Base-by-base conservation (phyloP, 2,797 vertebrate species). In the Emydoidea blandingii region DNA sequence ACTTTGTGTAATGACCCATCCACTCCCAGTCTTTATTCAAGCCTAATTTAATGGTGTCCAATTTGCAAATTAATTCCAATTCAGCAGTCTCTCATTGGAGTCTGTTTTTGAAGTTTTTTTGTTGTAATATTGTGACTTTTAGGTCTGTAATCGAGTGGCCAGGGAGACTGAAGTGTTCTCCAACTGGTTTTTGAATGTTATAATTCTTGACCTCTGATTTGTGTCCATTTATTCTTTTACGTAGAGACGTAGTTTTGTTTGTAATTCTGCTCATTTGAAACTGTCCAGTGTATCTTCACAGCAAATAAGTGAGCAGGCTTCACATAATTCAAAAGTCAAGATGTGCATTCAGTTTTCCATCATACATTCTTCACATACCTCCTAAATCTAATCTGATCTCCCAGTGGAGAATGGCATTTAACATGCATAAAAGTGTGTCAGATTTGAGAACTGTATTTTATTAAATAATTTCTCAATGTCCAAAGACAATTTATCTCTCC, bases 351-450 rank as follows among this genome's bases (percentile, higher is more conserved):
- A 87, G 92, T 95, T 97, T 97, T 96, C 93, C 93, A 91, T 95
- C 68, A 88, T 1, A 1, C 95, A 97, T 97, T 97, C 96, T 95
- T 96, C 94, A 95, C 94, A 95, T 97, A 91, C 95, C 89, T 97
- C 92, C 79, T 92, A 96, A 97, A 97, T 95, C 96, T 96, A 95
- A 96, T 5, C 1, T 94, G 96, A 96, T 94, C 94, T 59, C 68
- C 95, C 89, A 81, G 88, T 82, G 76, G 91, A 97, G 95, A 97
- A 97, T 95, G 95, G 93, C 95, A 96, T 93, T 91, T 34, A 14
- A 85, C 90, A 84, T 65, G 82, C 56, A 53, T 82, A 89, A 23
- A 15, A 76, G 83, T 88, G 87, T 18, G 78, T 89, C 92, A 92
- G 93, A 95, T 97, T 96, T 95, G 96, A 86, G 65, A 97, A 91